Percentiles rank a stretch among this genome's conserved stretches.
These are phyloP conservation scores for Pontoporia blainvillei DNA, from an alignment of 2,113 vertebrate species.

Conservation along the genomic window DNA sequence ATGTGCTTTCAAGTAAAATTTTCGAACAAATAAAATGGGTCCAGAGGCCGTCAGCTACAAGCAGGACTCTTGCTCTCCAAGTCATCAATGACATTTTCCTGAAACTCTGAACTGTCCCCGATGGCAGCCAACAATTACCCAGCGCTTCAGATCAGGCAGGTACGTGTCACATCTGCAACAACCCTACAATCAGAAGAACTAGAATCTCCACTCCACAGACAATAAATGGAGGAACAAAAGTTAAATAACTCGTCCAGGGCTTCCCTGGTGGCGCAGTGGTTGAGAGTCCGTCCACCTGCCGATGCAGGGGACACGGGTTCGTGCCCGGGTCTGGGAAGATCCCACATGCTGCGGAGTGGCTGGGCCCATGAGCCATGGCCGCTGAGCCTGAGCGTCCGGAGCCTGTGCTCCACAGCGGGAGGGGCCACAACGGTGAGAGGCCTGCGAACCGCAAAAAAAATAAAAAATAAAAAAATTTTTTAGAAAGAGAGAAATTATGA, in stretches of 20 bases:
- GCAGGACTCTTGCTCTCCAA: neutral
- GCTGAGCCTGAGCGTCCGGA: no score
- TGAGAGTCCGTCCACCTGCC: rapidly evolving
- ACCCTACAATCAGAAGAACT: neutral
- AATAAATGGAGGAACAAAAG: neutral
- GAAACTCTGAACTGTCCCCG: neutral
- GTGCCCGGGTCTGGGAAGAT: no score
- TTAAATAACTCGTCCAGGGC: neutral
- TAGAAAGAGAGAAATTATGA: neutral
- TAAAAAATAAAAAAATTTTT: no score
- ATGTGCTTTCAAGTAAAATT: neutral
- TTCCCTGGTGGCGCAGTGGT: no score
- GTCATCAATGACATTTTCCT: neutral
- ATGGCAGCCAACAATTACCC: neutral
- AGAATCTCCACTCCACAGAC: neutral
- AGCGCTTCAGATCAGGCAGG: neutral
- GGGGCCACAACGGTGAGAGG: no score
- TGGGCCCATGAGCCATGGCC: no score
- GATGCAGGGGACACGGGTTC: no score
- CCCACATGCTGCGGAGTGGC: no score
- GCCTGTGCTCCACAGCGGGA: no score
- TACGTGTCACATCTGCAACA: rapidly evolving
- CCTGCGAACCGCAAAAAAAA: no score
- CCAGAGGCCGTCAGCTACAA: neutral
- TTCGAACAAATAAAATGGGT: neutral